Base-by-base conservation (phyloP, 2,888 invertebrate genomes). In the Sipha maydis region DNA sequence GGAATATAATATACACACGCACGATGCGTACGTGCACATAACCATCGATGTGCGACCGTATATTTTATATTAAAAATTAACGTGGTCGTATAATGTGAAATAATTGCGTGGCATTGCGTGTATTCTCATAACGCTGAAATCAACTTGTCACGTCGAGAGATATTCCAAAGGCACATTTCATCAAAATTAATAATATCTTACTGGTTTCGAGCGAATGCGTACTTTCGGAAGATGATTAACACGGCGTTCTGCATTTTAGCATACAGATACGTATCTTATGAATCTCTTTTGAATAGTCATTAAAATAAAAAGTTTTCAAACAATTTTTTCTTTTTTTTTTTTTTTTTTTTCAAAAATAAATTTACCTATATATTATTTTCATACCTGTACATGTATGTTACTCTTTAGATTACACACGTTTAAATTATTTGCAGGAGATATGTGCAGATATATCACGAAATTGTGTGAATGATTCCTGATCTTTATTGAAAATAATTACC, bases 221-320 rank as follows among this genome's bases (percentile, higher is more conserved):
- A 54, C 48, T 67, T 67, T 11, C 56, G 19, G 77, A 28, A 54
- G 77, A 77, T 28, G 48, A 77, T 77, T 77, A 54, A 77, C 54
- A 77, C 48, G 25, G 28, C 5, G 17, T n/a, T 25, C 41, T 19
- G 8, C 41, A 1, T 48, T 41, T 76, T 8, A 7, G 7, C 28
- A 17, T 3, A 21, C 4, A 48, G 28, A 28, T 28, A 4, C 56
- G 77, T 76, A 9, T 77, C 77, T 1, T 48, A 4, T 9, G 8
- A 28, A 77, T 76, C 3, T 77, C 77, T 1, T 48, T 0, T 9
- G 8, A 28, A 77, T 54, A 28, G 48, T 19, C 28, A 54, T 28
- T 77, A 1, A 19, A 0, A 5, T 19, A 7, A 28, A 28, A 28
- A 28, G 14, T 77, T 77, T 77, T 41, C 67, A 8, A 25, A n/a